Base-by-base conservation (phyloP, 2,113 vertebrate genomes). In the Cranoglanis bouderius region DNA sequence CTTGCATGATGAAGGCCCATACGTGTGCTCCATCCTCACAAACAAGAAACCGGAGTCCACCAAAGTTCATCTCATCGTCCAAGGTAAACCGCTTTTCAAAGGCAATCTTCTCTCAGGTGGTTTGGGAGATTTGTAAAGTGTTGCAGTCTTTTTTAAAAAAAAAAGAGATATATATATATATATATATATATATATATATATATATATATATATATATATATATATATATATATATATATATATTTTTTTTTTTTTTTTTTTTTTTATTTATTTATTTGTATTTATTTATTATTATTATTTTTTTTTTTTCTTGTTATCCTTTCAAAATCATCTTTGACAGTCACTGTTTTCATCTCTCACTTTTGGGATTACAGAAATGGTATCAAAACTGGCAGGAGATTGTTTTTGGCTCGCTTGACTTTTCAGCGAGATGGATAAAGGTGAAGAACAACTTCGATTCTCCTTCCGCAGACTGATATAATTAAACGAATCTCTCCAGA, bases 21-120 rank as follows among this genome's bases (percentile, higher is more conserved):
- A 99, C 26, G 97, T 98, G 85, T 99, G 98, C 95, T 98, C 98
- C 0, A 97, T 99, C 90, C 97, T 99, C 93, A 98, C 98, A 26
- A 98, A 98, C 95, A 98, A 98, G 95, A 98, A 98, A 82, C 98
- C 98, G 85, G 98, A 98, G 91, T 98, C 98, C 0, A 98, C 98
- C 0, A 96, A 96, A 0, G 98, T 99, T 40, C 97, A 99, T 59
- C 97, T 99, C 93, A 98, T 99, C 0, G 97, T 99, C 91, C 98
- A 99, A 97, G 98, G 98, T 99, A 87, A 84, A 70, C 46, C 8
- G 16, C 43, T 26, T 70, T 77, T 84, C 72, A 51, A 38, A 78
- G 18, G 19, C 63, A 81, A 26, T 86, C 55, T 43, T 72, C 40
- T 16, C 74, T 53, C 12, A 72, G 85, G 74, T 81, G 61, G 57